Evolutionary conservation across 2,888 invertebrate genomes (phyloP).

Genomic region (Andricus quercusramuli): DNA sequence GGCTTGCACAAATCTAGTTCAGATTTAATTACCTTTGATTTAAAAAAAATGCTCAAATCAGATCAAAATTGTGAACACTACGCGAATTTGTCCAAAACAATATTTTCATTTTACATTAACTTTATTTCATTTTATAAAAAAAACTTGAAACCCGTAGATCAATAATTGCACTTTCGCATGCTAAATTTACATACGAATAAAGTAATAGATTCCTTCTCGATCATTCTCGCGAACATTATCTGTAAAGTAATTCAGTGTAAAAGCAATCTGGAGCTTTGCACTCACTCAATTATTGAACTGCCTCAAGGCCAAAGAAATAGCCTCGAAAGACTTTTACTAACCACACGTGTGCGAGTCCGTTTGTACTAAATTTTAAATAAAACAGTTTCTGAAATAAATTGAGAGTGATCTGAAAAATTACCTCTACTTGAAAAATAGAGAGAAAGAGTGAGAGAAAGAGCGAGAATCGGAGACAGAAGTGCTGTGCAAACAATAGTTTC

Average conservation of each 20-base stretch:
- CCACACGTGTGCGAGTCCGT: slow-evolving; percentile 27
- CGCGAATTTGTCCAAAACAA: no score
- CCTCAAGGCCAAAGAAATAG: slow-evolving; percentile 30
- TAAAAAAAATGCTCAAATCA: no score
- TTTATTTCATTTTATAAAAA: no score
- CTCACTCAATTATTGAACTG: slow-evolving; percentile 2
- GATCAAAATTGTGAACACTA: no score
- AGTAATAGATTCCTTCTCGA: not conserved
- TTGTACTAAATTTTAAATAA: not conserved
- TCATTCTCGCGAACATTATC: slow-evolving; percentile 29
- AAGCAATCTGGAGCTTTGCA: slow-evolving; percentile 11
- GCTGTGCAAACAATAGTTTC: not conserved
- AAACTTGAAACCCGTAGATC: not conserved
- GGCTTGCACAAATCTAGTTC: no score
- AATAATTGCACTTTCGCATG: slow-evolving; percentile 20
- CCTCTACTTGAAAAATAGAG: slow-evolving; percentile 17
- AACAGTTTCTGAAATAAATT: not conserved
- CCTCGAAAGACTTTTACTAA: slow-evolving; percentile 10
- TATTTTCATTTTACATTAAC: no score
- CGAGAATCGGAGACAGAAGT: slow-evolving; percentile 22
- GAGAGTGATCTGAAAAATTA: not conserved
- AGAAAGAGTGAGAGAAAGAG: slow-evolving; percentile 33
- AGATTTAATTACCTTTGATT: no score
- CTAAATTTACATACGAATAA: slow-evolving; percentile 13
- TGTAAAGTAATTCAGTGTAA: slow-evolving; percentile 34